phyloP scores from a whole-genome alignment of 2,113 vertebrate species.

The Solea solea region DNA sequence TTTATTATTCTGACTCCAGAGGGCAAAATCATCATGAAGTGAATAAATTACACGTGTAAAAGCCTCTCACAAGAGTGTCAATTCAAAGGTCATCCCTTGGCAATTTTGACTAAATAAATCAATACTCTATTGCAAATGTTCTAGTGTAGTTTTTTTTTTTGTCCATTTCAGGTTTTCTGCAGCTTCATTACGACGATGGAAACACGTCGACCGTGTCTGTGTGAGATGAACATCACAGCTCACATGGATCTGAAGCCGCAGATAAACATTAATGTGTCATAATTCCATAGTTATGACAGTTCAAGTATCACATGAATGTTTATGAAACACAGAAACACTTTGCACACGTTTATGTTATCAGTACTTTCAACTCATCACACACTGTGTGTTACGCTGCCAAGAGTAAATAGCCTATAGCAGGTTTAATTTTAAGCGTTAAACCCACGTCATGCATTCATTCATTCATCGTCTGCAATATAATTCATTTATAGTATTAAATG shows the following conservation, averaged over 20 bases:
- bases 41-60: slow-evolving; percentile 58
- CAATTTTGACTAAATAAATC: slow-evolving; percentile 47
- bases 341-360: no score
- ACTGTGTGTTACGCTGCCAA: neutral
- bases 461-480: neutral
- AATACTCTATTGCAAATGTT: slow-evolving; percentile 48
- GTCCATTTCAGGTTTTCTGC: neutral
- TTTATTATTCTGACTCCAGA: slow-evolving; percentile 68
- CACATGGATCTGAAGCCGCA: slow-evolving; percentile 11
- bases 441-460: no score
- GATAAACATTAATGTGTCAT: slow-evolving; percentile 10
- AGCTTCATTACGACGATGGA: slow-evolving; percentile 13
- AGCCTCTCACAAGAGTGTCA: slow-evolving; percentile 30
- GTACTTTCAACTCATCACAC: neutral
- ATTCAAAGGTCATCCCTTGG: slow-evolving; percentile 48
- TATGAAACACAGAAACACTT: neutral
- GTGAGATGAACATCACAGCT: slow-evolving; percentile 21
- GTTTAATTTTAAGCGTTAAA: neutral
- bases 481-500: neutral
- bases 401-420: neutral
- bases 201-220: slow-evolving; percentile 2
- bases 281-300: neutral
- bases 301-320: neutral
- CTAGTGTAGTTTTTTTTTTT: slow-evolving; percentile 1
- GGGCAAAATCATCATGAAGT: slow-evolving; percentile 55